Evolutionary conservation across 2,113 vertebrate genomes (phyloP), one percentile per base, ranked within the genome.

Genomic region (Glaucidium brasilianum): DNA sequence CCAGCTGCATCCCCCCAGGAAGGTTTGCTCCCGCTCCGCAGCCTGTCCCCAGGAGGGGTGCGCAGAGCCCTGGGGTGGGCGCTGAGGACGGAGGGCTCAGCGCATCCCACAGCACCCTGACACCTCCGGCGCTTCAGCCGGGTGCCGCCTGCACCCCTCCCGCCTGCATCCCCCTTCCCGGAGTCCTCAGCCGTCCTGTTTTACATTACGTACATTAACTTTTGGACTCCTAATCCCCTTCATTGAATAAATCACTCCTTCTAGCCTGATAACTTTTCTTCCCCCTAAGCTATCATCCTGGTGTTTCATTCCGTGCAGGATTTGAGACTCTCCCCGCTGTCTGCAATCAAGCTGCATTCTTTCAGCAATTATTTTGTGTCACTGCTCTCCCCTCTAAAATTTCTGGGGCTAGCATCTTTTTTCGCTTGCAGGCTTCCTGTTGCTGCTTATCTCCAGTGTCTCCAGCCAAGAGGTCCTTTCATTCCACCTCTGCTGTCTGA

Each of bases 341-440:
- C 97, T 97, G 94, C 91, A 97, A 97, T 97, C 97, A 96, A 95
- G 94, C 86, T 90, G 85, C 96, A 97, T 97, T 97, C 97, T 94
- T 97, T 95, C 94, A 96, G 94, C 95, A 97, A 97, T 97, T 96
- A 97, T 96, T 97, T 96, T 91, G 89, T 95, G 92, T 93, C 1
- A 5, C 77, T 95, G 91, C 80, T 94, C 89, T 94, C 86, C 81
- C 89, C 94, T 95, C 29, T 83, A 79, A 80, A 82, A 95, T 95
- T 95, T 97, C 45, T 67, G 81, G 88, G 89, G 74, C 92, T 87
- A 27, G 20, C 22, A 87, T 93, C 89, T 93, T 90, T 92, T 83
- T 92, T 87, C 8, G 10, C 89, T 92, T 34, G 2, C 69, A 88
- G 80, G 86, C 86, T 97, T 96, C 92, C 95, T 95, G 45, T 53